Conservation (phyloP, 2,113 vertebrate genomes). For the Campylomormyrus tamandua region DNA sequence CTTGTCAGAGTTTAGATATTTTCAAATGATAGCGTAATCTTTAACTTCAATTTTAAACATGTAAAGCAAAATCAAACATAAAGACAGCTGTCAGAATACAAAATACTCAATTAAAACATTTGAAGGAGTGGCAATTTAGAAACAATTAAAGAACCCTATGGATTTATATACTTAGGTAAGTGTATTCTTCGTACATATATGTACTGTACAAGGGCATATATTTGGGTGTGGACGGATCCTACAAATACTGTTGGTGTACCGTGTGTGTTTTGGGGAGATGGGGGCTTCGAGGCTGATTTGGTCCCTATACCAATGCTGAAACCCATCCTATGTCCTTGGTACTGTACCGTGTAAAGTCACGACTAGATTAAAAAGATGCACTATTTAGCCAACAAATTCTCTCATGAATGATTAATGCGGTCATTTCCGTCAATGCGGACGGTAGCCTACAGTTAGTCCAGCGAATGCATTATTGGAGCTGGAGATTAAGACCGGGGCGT, state of each 20-base stretch:
- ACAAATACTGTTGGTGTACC: background rate
- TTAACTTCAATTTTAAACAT: background rate
- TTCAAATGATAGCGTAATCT: background rate
- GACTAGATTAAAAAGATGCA: background rate
- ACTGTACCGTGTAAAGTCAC: background rate
- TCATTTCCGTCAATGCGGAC: background rate
- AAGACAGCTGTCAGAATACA: background rate
- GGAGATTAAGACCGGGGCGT: background rate
- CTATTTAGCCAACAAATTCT: background rate
- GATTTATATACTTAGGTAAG: background rate
- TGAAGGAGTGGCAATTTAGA: background rate
- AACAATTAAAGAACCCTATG: background rate
- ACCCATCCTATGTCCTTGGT: background rate
- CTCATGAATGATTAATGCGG: background rate
- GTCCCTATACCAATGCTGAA: background rate
- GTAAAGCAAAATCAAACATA: background rate
- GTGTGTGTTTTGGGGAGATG: background rate
- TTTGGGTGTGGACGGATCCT: background rate
- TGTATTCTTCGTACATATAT: background rate
- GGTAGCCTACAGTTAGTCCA: background rate
- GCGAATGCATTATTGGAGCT: background rate
- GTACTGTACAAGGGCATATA: background rate
- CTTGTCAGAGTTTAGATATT: background rate
- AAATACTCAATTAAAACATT: background rate
- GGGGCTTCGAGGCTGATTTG: background rate